These are phyloP conservation scores for Gymnoscopelus microlampas DNA, from an alignment of 2,797 vertebrate species.

Conservation along the genomic window DNA sequence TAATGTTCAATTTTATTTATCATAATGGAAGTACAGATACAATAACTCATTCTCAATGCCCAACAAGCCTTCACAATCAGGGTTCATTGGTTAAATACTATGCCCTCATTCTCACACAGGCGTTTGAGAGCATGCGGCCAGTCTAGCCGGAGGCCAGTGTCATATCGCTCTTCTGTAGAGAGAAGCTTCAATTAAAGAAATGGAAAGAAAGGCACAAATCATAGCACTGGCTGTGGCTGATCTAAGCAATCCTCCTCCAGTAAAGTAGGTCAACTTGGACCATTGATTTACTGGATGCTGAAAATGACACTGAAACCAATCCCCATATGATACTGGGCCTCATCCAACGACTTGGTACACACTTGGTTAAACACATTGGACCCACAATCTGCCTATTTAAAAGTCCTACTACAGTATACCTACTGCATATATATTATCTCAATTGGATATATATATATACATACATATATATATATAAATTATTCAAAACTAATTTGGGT, in stretches of 20 bases:
- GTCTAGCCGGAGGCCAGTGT: background rate
- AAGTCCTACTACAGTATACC: too few species aligned
- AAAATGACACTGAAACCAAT: constrained; percentile 22
- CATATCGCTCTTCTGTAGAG: constrained; percentile 8
- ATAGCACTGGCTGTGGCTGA: constrained; percentile 1
- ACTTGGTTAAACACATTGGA: background rate
- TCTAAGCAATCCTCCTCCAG: background rate
- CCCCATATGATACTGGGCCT: background rate
- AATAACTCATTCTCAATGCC: constrained; percentile 63
- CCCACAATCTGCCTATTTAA: background rate
- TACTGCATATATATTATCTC: too few species aligned
- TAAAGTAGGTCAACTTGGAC: constrained; percentile 22
- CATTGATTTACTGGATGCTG: constrained; percentile 14
- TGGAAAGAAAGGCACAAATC: constrained; percentile 3
- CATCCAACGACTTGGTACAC: background rate
- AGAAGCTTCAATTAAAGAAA: constrained; percentile 23
- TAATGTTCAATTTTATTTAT: background rate
- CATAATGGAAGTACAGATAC: constrained; percentile 28
- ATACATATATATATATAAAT: background rate
- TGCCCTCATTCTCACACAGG: constrained; percentile 30
- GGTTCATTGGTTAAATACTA: constrained; percentile 27
- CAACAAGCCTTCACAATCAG: constrained; percentile 30
- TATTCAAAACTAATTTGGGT: background rate
- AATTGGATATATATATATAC: too few species aligned
- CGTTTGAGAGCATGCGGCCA: background rate